Evolutionary conservation across 2,888 invertebrate genomes (phyloP).

Genomic region (Cerastoderma edule): DNA sequence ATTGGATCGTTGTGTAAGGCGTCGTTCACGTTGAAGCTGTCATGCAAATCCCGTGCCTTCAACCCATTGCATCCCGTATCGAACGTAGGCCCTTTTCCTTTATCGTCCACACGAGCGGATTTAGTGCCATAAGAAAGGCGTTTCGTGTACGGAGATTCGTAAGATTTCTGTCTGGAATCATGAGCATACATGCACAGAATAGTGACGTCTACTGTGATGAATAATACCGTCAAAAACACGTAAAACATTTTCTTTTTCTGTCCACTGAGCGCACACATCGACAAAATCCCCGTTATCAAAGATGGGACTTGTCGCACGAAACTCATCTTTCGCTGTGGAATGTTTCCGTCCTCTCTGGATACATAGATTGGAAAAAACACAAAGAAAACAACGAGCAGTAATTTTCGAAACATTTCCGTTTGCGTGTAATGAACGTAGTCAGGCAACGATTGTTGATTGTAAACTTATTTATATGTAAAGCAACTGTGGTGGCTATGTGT

Average conservation of each 20-base stretch:
- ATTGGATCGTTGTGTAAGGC: too few relatives aligned
- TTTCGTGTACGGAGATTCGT: neutral
- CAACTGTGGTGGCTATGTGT: too few relatives aligned
- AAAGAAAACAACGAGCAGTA: neutral
- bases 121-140: neutral
- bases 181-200: neutral
- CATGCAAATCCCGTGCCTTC: neutral
- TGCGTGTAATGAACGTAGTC: too few relatives aligned
- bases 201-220: neutral
- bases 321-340: neutral
- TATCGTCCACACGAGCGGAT: neutral
- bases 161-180: neutral
- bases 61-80: neutral
- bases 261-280: neutral
- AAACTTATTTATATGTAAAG: too few relatives aligned
- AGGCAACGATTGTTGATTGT: too few relatives aligned
- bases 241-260: neutral
- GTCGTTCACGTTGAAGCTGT: neutral
- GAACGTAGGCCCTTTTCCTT: neutral
- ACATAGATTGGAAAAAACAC: neutral
- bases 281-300: neutral
- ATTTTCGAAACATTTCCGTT: constrained; percentile 21
- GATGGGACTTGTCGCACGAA: neutral
- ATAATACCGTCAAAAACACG: neutral
- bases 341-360: neutral